Conservation (phyloP, 2,888 invertebrate species). For the Agrypnus murinus region DNA sequence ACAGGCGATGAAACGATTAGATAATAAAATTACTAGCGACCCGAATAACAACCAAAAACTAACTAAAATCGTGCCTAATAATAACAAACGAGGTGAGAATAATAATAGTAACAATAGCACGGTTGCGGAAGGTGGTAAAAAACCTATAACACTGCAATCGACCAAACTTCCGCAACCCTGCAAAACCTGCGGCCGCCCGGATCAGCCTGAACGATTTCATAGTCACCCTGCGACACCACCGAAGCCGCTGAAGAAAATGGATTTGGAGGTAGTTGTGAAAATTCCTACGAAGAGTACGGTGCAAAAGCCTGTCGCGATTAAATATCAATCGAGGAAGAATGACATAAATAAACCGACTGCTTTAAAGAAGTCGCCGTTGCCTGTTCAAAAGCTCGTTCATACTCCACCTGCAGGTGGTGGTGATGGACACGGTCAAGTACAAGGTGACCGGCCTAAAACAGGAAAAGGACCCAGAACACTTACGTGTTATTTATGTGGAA, state of each 20-base stretch:
- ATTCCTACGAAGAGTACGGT: conserved; percentile 70
- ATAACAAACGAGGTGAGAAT: conserved; percentile 6
- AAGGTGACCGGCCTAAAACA: conserved; percentile 33
- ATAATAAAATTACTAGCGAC: conserved; percentile 45
- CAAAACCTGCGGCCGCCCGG: conserved; percentile 79
- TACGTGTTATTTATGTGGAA: conserved; percentile 78
- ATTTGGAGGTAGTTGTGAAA: conserved; percentile 53
- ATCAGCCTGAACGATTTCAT: conserved; percentile 80
- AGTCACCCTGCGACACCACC: conserved; percentile 72
- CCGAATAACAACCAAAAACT: conserved; percentile 51
- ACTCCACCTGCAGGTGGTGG: conserved; percentile 42
- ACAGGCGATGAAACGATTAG: conserved; percentile 38
- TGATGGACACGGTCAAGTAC: conserved; percentile 30
- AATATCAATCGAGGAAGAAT: conserved; percentile 66
- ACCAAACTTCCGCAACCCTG: conserved; percentile 74
- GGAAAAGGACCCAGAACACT: conserved; percentile 64
- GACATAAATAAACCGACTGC: conserved; percentile 46
- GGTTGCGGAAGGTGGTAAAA: conserved; percentile 13
- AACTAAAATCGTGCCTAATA: conserved; percentile 22
- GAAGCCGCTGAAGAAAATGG: conserved; percentile 55
- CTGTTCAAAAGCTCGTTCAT: conserved; percentile 55
- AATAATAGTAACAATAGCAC: conserved; percentile 20
- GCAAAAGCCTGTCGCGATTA: conserved; percentile 73
- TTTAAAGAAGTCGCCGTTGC: conserved; percentile 52
- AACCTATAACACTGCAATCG: conserved; percentile 53